phyloP scores from a whole-genome alignment of 2,113 vertebrate species.

The Lasiurus borealis region DNA sequence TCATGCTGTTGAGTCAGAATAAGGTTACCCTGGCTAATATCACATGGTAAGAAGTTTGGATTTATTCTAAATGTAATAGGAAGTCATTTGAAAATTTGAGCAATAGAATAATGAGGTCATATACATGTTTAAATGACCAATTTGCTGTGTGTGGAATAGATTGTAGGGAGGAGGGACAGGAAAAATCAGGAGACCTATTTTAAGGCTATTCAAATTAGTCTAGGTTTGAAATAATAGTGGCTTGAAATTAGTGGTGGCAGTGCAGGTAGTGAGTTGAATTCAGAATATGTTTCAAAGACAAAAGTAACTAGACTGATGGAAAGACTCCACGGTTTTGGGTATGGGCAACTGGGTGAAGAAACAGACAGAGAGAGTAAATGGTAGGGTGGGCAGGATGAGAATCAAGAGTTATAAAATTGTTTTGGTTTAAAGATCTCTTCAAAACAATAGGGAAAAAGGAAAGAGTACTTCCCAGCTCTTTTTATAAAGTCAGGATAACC shows the following conservation, averaged over 20 bases:
- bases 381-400: background rate
- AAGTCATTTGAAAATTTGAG: constrained; percentile 45
- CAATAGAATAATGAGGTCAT: background rate
- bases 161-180: background rate
- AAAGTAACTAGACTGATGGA: background rate
- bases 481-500: background rate
- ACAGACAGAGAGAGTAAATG: background rate
- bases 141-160: background rate
- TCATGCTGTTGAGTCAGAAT: background rate
- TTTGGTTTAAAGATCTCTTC: constrained; percentile 16
- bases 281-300: constrained; percentile 1
- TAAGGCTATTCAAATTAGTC: background rate
- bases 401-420: background rate
- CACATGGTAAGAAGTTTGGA: background rate
- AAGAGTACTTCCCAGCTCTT: background rate
- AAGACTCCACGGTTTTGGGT: background rate
- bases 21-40: background rate
- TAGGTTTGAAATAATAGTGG: background rate
- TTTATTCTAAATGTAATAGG: constrained; percentile 17
- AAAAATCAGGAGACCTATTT: background rate
- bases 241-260: background rate
- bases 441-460: background rate
- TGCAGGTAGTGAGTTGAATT: background rate
- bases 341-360: background rate
- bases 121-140: background rate